Percentiles rank a stretch among this genome's conserved stretches.
phyloP scores from a whole-genome alignment of 2,888 invertebrate genomes.

The Tanytarsus gracilentus region DNA sequence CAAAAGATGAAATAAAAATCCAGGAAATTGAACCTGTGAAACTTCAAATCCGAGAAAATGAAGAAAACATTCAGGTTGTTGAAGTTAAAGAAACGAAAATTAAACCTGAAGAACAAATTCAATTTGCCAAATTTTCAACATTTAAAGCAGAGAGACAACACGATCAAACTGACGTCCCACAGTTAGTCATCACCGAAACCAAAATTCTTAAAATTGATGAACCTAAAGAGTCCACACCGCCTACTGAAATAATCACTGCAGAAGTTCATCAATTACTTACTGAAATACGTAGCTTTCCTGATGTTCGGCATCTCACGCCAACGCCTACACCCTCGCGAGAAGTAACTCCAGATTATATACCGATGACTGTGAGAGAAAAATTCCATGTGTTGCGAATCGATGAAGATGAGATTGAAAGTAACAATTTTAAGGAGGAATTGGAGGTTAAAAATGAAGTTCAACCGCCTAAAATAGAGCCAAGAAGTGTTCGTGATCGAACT shows the following conservation, averaged over 20 bases:
- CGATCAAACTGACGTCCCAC: too few relatives aligned
- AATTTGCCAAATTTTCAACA: neutral
- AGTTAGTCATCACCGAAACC: too few relatives aligned
- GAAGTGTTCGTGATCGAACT: conserved; percentile 10
- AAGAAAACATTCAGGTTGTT: neutral
- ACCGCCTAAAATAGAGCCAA: neutral
- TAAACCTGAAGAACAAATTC: neutral
- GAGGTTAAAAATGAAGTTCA: neutral
- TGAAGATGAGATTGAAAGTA: neutral
- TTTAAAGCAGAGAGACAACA: too few relatives aligned
- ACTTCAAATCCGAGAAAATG: neutral
- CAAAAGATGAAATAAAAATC: neutral
- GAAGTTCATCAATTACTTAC: neutral
- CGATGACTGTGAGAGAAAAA: conserved; percentile 8
- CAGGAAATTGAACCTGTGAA: neutral
- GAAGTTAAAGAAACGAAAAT: neutral
- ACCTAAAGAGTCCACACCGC: neutral
- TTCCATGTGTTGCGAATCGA: conserved; percentile 11
- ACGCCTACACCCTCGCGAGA: neutral
- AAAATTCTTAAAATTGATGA: neutral
- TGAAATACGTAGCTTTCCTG: neutral
- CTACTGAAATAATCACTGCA: neutral
- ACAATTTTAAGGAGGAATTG: neutral
- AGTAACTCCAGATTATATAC: conserved; percentile 18
- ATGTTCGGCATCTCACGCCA: neutral